phyloP scores from a whole-genome alignment of 2,113 vertebrate genomes.

The Uria aalge region DNA sequence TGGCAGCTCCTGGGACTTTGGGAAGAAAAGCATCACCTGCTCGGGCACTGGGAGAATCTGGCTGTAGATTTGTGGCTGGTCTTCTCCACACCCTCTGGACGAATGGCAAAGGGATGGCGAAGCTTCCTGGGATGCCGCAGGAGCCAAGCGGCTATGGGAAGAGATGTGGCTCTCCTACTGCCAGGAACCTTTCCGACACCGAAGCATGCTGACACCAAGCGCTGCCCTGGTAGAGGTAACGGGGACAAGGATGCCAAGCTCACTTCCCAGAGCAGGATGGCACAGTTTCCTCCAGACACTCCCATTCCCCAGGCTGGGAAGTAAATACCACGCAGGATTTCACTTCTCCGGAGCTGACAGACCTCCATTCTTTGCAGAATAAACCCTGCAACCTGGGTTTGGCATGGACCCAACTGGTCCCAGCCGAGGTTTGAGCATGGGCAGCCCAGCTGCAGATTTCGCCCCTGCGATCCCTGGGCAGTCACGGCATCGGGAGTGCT shows the following conservation, averaged over 20 bases:
- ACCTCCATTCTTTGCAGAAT: neutral
- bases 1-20: neutral
- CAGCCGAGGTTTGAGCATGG: rapidly evolving
- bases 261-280: rapidly evolving
- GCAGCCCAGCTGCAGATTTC: neutral
- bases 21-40: neutral
- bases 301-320: neutral
- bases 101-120: neutral
- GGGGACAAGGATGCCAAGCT: neutral
- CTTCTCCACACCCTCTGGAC: neutral
- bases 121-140: neutral
- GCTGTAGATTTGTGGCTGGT: neutral
- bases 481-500: rapidly evolving
- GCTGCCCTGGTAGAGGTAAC: neutral
- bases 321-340: neutral
- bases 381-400: neutral
- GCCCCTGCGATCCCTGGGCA: neutral
- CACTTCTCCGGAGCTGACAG: neutral
- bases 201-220: neutral
- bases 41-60: neutral
- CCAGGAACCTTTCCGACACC: rapidly evolving
- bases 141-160: neutral
- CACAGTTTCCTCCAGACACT: neutral
- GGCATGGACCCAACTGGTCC: rapidly evolving
- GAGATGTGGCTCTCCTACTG: neutral